Evolutionary conservation across 2,797 vertebrate species (phyloP), one percentile per base, ranked within the genome.

Genomic region (Esox lucius): DNA sequence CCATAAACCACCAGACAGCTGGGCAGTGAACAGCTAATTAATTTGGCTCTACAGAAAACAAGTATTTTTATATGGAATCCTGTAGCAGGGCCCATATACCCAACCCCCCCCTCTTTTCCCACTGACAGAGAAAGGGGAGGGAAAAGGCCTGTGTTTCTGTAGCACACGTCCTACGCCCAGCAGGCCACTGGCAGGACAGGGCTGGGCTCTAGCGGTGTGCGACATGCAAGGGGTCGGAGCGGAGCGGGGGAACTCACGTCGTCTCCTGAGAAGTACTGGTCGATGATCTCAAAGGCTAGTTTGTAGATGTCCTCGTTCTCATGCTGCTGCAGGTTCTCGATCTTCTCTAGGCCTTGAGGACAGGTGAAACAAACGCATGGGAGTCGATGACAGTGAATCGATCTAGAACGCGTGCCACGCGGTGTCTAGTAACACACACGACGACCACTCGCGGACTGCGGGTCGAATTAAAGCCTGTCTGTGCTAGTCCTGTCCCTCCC

Each of bases 231-330:
- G 13, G 22, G 28, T 33, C 31, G 8, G 33, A 49, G 72, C 35
- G 5, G 81, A 72, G 59, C 72, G 81, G 66, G 78, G 76, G 22
- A 89, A 95, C 95, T 95, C 93, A 96, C 95, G 84, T 96, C 95
- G 76, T 96, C 95, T 84, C 95, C 95, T 90, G 95, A 96, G 90
- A 96, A 96, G 94, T 96, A 96, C 48, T 96, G 95, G 93, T 96
- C 95, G 86, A 96, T 96, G 87, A 96, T 96, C 92, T 96, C 95
- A 89, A 96, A 96, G 7, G 95, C 95, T 91, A 96, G 91, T 90
- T 96, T 96, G 92, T 96, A 96, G 86, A 96, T 96, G 86, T 96
- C 95, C 88, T 96, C 95, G 78, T 96, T 96, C 88, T 96, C 95
- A 4, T 96, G 95, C 84, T 96, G 95, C 80, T 96, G 95, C 88